Percentiles rank a stretch among this genome's conserved stretches.
phyloP scores from a whole-genome alignment of 2,888 invertebrate genomes.

The Drosophila meridiana region DNA sequence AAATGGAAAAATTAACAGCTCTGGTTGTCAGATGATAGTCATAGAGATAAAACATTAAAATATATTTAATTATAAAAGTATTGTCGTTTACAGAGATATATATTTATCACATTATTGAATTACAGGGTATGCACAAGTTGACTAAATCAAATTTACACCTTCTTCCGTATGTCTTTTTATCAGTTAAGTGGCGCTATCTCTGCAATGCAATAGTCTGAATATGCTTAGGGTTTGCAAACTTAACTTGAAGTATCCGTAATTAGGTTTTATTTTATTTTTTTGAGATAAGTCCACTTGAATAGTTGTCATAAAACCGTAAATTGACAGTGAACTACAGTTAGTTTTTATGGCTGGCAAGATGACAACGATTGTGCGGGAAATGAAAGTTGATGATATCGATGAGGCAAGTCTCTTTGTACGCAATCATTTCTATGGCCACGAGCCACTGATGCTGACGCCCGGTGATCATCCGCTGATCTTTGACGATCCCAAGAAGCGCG shows the following conservation, averaged over 20 bases:
- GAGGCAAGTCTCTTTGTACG: constrained; percentile 39
- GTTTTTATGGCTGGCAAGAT: constrained; percentile 24
- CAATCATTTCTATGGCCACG: constrained; percentile 53
- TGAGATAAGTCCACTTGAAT: constrained; percentile 7
- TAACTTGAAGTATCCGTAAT: not conserved
- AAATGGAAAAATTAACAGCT: too few relatives aligned
- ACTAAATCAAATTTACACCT: too few relatives aligned
- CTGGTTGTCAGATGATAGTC: too few relatives aligned
- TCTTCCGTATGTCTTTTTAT: not conserved
- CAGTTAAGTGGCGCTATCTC: constrained; percentile 9
- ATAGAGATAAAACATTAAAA: too few relatives aligned
- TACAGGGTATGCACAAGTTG: not conserved
- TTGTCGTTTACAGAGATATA: too few relatives aligned
- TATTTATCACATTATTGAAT: not conserved
- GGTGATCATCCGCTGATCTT: constrained; percentile 23
- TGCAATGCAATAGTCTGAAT: not conserved
- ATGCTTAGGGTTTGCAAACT: not conserved
- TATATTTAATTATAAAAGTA: too few relatives aligned
- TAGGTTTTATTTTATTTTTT: not conserved
- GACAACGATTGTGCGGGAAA: constrained; percentile 55
- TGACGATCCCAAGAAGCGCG: constrained; percentile 13
- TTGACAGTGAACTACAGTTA: constrained; percentile 1
- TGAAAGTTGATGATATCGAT: constrained; percentile 42
- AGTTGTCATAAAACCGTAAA: not conserved
- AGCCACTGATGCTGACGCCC: constrained; percentile 53